Base-by-base conservation (phyloP, 64 coral and sea anemone species). In the Porites lutea region DNA sequence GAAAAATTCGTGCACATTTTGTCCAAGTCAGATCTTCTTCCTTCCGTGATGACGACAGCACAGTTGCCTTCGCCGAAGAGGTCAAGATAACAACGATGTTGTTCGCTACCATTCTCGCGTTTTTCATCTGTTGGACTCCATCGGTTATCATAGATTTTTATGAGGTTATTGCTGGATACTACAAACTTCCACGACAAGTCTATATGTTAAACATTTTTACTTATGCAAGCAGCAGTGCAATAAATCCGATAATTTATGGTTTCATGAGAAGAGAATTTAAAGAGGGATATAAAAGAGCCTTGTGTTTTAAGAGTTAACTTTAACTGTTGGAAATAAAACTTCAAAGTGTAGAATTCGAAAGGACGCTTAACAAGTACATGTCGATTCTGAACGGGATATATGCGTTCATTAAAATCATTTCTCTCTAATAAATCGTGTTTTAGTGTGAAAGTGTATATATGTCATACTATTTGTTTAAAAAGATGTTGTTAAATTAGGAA, bases 231-330 rank as follows among this genome's bases (percentile, higher is more conserved):
- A 82, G 77, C 77, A 90, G 89, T 71, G 76, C 89, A 21, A 48
- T 90, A 9, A 90, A 90, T 65, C 76, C 89, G 4, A 9, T 90
- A 43, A 82, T 90, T 69, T 90, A 90, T 55, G 89, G 89, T 51
- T 51, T 90, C 3, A 90, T 90, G 89, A 90, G 82, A 9, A 77
- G 60, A 8, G 79, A 90, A 23, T 90, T 90, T 52, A 69, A n/a
- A 57, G 79, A 70, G 20, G 89, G 63, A 22, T 90, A 90, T 48
- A 63, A 69, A 48, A 71, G 27, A 37, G 27, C 27, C 27, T 37
- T 37, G 27, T 37, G 27, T 37, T 37, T 37, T 37, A 37, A 37
- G 27, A 37, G 27, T 37, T 37, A 37, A 37, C 27, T 37, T 37
- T 37, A 37, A 37, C 27, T 37, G 27, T 37, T 37, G 27, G 27